phyloP scores from a whole-genome alignment of 2,797 vertebrate species.

The Scyliorhinus canicula region DNA sequence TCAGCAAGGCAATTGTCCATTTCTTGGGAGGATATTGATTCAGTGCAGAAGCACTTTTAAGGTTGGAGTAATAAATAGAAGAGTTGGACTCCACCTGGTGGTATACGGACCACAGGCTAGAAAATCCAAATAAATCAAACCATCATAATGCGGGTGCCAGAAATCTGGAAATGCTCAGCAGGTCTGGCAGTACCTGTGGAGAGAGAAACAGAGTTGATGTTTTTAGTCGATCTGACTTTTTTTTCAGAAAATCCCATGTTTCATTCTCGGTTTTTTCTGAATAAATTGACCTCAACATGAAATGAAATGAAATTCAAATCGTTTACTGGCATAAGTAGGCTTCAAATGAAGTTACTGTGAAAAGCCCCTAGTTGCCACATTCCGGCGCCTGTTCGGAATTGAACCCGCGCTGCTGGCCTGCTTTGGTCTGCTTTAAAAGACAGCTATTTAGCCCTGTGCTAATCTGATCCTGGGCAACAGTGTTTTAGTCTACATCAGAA shows the following conservation, averaged over 20 bases:
- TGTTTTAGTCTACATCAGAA: neutral
- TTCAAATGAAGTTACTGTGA: too few species aligned
- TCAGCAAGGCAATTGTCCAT: neutral
- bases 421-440: too few species aligned
- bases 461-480: neutral
- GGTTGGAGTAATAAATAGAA: neutral
- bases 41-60: neutral
- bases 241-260: too few species aligned
- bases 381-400: too few species aligned
- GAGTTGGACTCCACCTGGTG: neutral
- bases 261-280: neutral
- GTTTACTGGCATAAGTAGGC: too few species aligned
- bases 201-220: neutral
- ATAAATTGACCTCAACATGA: neutral
- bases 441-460: too few species aligned
- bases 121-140: neutral
- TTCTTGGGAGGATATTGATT: neutral
- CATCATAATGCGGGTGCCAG: neutral
- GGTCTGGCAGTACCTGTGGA: neutral
- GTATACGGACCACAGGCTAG: neutral
- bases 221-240: too few species aligned
- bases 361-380: too few species aligned
- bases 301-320: too few species aligned
- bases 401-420: too few species aligned
- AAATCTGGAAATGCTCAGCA: neutral